Evolutionary conservation across 2,797 vertebrate genomes (phyloP), one percentile per base, ranked within the genome.

Genomic region (Gastrophryne carolinensis): DNA sequence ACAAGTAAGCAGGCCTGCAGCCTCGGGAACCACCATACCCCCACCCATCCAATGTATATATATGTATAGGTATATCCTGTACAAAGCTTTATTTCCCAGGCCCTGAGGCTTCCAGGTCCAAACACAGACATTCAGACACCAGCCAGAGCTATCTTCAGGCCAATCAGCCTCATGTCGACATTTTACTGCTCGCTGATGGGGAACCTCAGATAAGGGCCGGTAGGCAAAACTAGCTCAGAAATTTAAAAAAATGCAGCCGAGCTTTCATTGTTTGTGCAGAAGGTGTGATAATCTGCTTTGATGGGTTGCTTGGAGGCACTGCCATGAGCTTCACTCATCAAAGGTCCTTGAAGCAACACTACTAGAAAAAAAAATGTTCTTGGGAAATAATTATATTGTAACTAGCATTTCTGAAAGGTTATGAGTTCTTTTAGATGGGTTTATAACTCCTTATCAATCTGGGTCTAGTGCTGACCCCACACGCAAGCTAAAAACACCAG

Each of bases 41-140:
- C 47, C 29, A 41, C 44, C 32, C 24, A 49, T n/a, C 15, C 24
- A 69, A 35, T 3, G 21, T 29, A n/a, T n/a, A 44, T 39, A 68
- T 70, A 70, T 70, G 35, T 3, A n/a, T 29, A n/a, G 13, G 17
- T 39, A 68, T 70, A 70, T 70, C 58, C 57, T 56, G 17, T 35
- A 7, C 56, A 61, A 61, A 39, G 0, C 30, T 12, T 70, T 10
- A 70, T 53, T 76, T 76, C 66, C 66, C 41, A 54, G 32, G 39
- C 66, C 74, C 66, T 32, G 30, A 26, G 52, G 66, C 26, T n/a
- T 17, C 5, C 10, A 21, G 9, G 23, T 3, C 17, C 37, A 17
- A 60, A 29, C 39, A 34, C 32, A 76, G 74, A 70, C 66, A 70
- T 63, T 35, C 49, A 70, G 74, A 76, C 73, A 69, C 73, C 65